Conservation (phyloP, 2,888 invertebrate species). For the Nomada ferruginata region DNA sequence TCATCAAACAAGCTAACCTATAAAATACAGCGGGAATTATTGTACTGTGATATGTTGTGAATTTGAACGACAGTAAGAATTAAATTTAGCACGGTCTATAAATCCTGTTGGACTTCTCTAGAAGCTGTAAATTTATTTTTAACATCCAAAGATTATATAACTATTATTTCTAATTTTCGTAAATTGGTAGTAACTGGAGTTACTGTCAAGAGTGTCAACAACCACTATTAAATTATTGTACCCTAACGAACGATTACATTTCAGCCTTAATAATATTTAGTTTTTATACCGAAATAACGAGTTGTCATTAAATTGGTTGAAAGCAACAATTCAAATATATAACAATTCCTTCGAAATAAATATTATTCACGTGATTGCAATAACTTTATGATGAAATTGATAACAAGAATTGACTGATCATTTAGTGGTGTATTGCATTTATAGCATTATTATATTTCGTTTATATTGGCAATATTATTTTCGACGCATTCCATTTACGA, state of each 20-base stretch:
- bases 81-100: constrained; percentile 32
- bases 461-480: not conserved
- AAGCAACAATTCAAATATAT: constrained; percentile 1
- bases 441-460: not conserved
- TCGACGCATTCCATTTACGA: not conserved
- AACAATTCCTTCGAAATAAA: not conserved
- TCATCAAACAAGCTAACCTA: constrained; percentile 81
- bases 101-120: constrained; percentile 27
- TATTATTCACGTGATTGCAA: not conserved
- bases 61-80: constrained; percentile 44
- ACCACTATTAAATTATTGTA: constrained; percentile 37
- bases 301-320: constrained; percentile 11
- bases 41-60: constrained; percentile 57
- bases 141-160: constrained; percentile 52
- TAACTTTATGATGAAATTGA: not conserved
- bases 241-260: constrained; percentile 21
- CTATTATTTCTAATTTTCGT: constrained; percentile 37
- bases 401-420: not conserved
- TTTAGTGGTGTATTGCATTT: not conserved
- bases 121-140: constrained; percentile 34
- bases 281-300: not conserved
- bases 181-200: constrained; percentile 49
- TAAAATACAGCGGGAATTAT: constrained; percentile 64
- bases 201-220: constrained; percentile 70
- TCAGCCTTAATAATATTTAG: not conserved